Conservation (phyloP, 1,140 invertebrate species). For the Drosophila sechellia region DNA sequence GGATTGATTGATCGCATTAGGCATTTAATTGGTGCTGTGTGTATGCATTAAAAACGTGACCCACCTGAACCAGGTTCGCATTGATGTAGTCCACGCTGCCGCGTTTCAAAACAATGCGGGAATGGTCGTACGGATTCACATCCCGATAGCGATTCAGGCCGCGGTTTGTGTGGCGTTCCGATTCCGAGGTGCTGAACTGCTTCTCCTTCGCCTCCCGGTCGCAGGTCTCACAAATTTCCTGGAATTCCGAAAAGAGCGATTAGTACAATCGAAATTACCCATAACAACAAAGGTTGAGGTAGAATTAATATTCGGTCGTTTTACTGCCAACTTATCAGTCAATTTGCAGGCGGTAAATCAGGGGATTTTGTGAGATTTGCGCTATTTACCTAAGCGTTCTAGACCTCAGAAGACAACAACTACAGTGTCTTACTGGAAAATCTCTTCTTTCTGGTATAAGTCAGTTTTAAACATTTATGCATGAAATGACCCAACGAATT, state of each 20-base stretch:
- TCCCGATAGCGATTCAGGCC: constrained; percentile 94
- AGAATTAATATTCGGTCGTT: not conserved
- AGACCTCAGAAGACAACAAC: not conserved
- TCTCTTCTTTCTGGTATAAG: no score
- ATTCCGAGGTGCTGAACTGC: constrained; percentile 88
- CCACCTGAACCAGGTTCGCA: constrained; percentile 94
- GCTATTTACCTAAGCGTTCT: not conserved
- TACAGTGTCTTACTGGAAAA: not conserved
- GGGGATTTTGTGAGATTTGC: not conserved
- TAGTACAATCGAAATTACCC: constrained; percentile 2
- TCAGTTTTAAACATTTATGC: not conserved
- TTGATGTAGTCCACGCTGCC: constrained; percentile 94
- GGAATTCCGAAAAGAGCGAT: constrained; percentile 41
- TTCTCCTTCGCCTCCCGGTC: constrained; percentile 83
- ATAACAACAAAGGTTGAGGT: not conserved
- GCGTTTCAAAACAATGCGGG: constrained; percentile 91
- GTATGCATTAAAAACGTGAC: constrained; percentile 1
- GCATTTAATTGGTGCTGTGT: not conserved
- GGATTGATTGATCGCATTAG: not conserved
- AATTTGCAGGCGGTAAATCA: not conserved
- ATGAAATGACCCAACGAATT: not conserved
- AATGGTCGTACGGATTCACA: constrained; percentile 98
- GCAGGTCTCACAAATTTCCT: constrained; percentile 86
- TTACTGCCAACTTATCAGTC: constrained; percentile 5
- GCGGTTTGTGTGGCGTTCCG: constrained; percentile 85